Conservation (phyloP, 2,113 vertebrate genomes). For the Microtus montanus region DNA sequence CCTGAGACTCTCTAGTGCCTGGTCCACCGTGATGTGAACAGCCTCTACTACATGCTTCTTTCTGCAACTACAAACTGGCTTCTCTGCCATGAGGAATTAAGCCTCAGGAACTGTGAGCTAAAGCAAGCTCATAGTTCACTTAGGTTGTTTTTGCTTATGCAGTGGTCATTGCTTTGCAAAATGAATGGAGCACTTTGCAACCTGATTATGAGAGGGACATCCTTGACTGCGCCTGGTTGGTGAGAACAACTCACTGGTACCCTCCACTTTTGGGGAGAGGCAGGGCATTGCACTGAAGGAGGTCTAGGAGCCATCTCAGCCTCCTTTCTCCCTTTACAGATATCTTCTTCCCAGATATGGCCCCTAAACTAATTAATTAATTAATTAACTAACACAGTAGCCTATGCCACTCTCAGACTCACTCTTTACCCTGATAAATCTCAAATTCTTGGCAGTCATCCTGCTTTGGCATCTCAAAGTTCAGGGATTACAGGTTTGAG, state of each 20-base stretch:
- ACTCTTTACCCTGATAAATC: no score
- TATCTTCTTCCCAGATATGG: background rate
- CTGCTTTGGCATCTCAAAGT: background rate
- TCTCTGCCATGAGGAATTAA: background rate
- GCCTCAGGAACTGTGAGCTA: background rate
- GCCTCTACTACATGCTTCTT: no score
- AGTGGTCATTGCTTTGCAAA: no score
- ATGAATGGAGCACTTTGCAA: fast-evolving
- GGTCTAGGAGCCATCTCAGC: background rate
- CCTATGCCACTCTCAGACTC: background rate
- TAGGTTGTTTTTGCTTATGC: background rate
- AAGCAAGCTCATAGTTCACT: no score
- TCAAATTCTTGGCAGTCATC: background rate
- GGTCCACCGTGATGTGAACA: background rate
- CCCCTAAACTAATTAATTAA: background rate
- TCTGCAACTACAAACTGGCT: no score
- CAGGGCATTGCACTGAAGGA: fast-evolving
- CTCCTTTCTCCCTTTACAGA: background rate
- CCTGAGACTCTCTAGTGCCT: background rate
- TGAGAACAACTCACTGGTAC: background rate
- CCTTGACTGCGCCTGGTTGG: background rate
- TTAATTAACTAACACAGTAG: no score
- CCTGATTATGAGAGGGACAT: fast-evolving
- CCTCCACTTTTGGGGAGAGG: fast-evolving
- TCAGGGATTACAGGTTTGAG: no score